A percentile compares a stretch with the other conserved stretches of the same genome.
Conservation (phyloP, 1,140 invertebrate genomes). For the Euwallacea fornicatus region DNA sequence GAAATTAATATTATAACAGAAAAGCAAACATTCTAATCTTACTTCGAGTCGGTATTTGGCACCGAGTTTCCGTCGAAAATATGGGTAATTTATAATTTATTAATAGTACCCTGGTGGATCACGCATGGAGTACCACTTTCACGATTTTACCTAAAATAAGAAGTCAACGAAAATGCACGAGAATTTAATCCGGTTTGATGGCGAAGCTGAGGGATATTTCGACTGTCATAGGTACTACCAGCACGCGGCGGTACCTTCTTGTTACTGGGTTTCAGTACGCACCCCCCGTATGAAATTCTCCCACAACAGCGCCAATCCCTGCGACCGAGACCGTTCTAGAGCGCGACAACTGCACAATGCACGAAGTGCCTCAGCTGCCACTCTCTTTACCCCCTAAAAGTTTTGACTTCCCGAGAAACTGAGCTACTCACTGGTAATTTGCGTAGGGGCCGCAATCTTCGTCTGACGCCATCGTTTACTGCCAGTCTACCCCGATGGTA, state of each 20-base stretch:
- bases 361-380: too few relatives aligned
- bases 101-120: too few relatives aligned
- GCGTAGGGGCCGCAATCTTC: constrained; percentile 24
- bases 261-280: not conserved
- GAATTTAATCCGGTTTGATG: too few relatives aligned
- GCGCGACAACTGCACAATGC: too few relatives aligned
- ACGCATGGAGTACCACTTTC: too few relatives aligned
- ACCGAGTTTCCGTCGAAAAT: not conserved
- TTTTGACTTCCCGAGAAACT: not conserved
- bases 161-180: too few relatives aligned
- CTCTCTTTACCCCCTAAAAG: not conserved
- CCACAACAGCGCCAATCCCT: not conserved
- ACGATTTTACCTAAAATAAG: too few relatives aligned
- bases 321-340: too few relatives aligned
- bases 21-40: constrained; percentile 10
- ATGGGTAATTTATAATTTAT: not conserved
- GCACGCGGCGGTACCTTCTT: not conserved
- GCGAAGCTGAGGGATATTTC: too few relatives aligned
- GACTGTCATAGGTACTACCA: too few relatives aligned
- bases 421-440: not conserved
- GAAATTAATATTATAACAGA: constrained; percentile 5
- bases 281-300: not conserved
- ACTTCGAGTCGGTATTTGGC: not conserved
- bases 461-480: constrained; percentile 33
- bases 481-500: not conserved